Conservation (phyloP, 2,113 vertebrate genomes). For the Orthonyx spaldingii region DNA sequence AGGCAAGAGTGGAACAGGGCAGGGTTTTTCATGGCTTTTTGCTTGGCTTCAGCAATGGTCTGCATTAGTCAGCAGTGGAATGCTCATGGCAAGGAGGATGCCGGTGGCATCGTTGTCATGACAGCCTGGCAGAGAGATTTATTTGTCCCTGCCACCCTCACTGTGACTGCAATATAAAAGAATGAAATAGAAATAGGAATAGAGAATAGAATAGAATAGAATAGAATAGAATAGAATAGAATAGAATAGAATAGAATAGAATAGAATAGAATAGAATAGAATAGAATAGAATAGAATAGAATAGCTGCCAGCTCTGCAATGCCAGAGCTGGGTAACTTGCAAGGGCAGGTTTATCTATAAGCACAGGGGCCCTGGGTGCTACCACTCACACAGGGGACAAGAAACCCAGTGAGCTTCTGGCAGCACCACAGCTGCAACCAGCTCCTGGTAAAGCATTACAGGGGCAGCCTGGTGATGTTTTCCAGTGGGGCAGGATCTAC, state of each 20-base stretch:
- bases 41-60: neutral
- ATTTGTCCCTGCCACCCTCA: rapidly evolving
- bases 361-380: rapidly evolving
- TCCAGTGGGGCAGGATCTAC: neutral
- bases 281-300: neutral
- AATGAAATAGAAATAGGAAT: neutral
- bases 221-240: rapidly evolving
- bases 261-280: neutral
- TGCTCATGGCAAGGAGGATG: neutral
- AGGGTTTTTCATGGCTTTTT: neutral
- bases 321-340: neutral
- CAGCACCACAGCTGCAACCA: neutral
- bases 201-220: neutral
- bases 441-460: neutral
- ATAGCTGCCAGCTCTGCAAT: neutral
- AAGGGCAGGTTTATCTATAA: neutral
- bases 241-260: neutral
- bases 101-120: neutral
- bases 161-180: neutral
- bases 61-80: neutral
- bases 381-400: neutral
- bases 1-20: neutral
- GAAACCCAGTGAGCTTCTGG: neutral
- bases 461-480: neutral
- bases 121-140: neutral